Base-by-base conservation (phyloP, 2,113 vertebrate species). In the Melanerpes formicivorus region DNA sequence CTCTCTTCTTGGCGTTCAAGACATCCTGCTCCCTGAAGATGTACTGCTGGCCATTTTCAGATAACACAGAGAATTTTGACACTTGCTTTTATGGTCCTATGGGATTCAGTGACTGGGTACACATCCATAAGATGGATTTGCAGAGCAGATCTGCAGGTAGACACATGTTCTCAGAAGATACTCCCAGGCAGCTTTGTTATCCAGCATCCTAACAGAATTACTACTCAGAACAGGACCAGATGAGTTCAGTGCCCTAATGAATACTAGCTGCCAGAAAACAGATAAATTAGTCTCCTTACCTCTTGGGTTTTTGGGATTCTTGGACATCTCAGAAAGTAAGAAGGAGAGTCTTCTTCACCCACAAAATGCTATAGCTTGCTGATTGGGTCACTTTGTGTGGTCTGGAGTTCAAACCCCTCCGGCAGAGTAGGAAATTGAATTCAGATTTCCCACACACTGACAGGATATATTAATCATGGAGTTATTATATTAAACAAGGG, bases 331-430 rank as follows among this genome's bases (percentile, higher is more conserved):
- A 18, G 44, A 70, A 82, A 77, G 7, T 3, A 18, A 18, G 34
- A 67, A 34, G 32, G 25, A 66, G 56, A 66, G 42, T 17, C 69
- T 6, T 93, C 79, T 64, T 88, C 76, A 86, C 18, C 44, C 72
- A 80, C 52, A 60, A 72, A 85, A 80, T 44, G 37, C 11, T 2
- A 0, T 11, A 23, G 40, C 59, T 88, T 58, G 56, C 64, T 67
- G 77, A 74, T 88, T 76, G 80, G 95, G 93, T 90, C 90, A 80
- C 62, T 94, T 80, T 95, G 90, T 95, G 92, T 95, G 95, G 92
- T 95, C 95, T 86, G 77, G 73, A 93, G 93, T 86, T 95, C 93
- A 91, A 75, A 75, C 86, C 92, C 90, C 85, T 91, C 65, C 78
- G 77, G 93, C 76, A 88, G 77, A 80, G 0, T 2, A 93, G 93